A percentile compares a stretch with the other conserved stretches of the same genome.
These are phyloP conservation scores for Glareola pratincola DNA, from an alignment of 2,113 vertebrate genomes.

Conservation along the genomic window DNA sequence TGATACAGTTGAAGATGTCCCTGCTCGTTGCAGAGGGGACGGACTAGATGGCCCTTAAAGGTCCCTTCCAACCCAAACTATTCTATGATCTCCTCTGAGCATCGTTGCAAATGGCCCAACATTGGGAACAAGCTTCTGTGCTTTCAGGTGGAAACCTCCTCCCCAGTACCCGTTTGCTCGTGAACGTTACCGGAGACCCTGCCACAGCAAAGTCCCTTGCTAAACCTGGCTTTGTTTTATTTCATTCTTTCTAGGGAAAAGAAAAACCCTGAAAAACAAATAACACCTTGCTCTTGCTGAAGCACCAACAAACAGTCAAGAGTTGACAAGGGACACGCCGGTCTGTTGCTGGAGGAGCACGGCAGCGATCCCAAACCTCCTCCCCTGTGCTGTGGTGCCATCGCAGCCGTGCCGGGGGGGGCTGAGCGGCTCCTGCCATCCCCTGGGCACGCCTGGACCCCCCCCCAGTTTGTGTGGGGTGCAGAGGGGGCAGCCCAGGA, in stretches of 20 bases:
- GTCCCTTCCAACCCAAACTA: background rate
- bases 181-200: background rate
- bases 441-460: background rate
- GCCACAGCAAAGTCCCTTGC: background rate
- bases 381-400: background rate
- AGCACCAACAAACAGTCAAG: background rate
- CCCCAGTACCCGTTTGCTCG: rapidly evolving
- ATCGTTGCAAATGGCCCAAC: background rate
- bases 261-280: background rate
- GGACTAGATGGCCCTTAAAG: background rate
- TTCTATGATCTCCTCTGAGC: background rate
- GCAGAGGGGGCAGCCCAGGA: background rate
- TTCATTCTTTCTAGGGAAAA: background rate
- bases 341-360: background rate
- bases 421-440: background rate
- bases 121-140: too few species aligned
- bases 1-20: background rate
- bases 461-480: rapidly evolving
- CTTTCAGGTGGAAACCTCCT: background rate
- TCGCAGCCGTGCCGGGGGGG: rapidly evolving
- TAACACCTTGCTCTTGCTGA: too few species aligned
- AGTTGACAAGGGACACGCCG: rapidly evolving
- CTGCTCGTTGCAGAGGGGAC: background rate
- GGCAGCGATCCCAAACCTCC: rapidly evolving
- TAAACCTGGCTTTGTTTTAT: background rate